Base-by-base conservation (phyloP, 2,888 invertebrate species). In the Nemapogon koenigi region DNA sequence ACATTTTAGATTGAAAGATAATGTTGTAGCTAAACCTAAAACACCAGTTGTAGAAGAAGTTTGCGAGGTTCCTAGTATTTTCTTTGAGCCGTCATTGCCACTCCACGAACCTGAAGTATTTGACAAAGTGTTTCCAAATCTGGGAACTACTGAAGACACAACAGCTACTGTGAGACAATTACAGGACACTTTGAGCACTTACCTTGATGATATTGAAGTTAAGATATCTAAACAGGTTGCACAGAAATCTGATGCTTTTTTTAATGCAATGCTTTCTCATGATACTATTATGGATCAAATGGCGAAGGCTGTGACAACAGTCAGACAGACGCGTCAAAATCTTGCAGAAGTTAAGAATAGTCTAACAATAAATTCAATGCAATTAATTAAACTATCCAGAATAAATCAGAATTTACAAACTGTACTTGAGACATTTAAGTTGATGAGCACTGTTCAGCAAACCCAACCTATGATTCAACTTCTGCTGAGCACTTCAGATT, bases 231-330 rank as follows among this genome's bases (percentile, higher is more conserved):
- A 89, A 52, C 96, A 97, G 80, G 88, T 97, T 38, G 94, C 97
- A 17, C 89, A 91, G 53, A 95, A 97, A 62, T 97, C 97, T 7
- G 94, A 94, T 50, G 96, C 96, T 13, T 99, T 98, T 76, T 99
- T 98, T 62, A 91, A 95, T 67, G 97, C 97, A 1, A 97, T 99
- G 91, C 89, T 97, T 38, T 97, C 97, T 4, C 98, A 99, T 69
- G 97, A 98, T 62, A 91, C 93, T 17, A 89, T 99, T 35, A 94
- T 97, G 88, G 94, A 95, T 49, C 92, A 97, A 59, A 89, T 99
- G 83, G 88, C 88, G 1, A 85, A 87, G 56, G 93, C 94, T 14
- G 85, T 90, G 7, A 83, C 81, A 41, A 89, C 91, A 54, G 89
- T 94, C 18, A 83, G 86, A 55, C 79, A 81, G 32, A 79, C 93